A percentile compares a stretch with the other conserved stretches of the same genome.
These are phyloP conservation scores for Echiichthys vipera DNA, from an alignment of 2,797 vertebrate genomes.

Conservation along the genomic window DNA sequence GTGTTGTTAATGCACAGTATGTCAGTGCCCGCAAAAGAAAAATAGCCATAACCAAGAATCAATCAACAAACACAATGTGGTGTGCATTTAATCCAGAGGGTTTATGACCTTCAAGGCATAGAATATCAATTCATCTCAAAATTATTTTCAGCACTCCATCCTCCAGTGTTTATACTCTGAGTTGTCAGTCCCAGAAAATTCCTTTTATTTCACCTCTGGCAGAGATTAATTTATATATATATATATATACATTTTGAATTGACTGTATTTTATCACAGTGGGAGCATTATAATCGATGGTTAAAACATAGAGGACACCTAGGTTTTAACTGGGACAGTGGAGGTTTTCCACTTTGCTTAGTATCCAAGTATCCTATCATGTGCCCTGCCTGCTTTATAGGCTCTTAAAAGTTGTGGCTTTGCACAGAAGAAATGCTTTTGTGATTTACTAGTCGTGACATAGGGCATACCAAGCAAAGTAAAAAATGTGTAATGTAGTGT, in stretches of 20 bases:
- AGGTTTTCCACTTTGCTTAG: neutral
- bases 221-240: conserved; percentile 43
- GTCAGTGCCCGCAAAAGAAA: conserved; percentile 53
- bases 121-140: conserved; percentile 66
- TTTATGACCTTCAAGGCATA: conserved; percentile 62
- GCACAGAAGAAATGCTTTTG: neutral
- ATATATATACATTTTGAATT: conserved; percentile 10
- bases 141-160: conserved; percentile 60
- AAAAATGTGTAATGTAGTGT: neutral
- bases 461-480: neutral
- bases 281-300: neutral
- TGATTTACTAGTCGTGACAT: neutral
- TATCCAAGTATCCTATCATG: neutral
- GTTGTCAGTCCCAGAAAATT: conserved; percentile 33
- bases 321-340: neutral
- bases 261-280: conserved; percentile 1
- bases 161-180: conserved; percentile 37
- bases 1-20: conserved; percentile 40
- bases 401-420: neutral
- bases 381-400: neutral
- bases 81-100: conserved; percentile 64
- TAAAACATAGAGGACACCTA: neutral
- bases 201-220: conserved; percentile 33
- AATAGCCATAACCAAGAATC: conserved; percentile 62
- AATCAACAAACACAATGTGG: conserved; percentile 59